These are phyloP conservation scores for Balearica regulorum DNA, from an alignment of 2,797 vertebrate genomes.

Conservation along the genomic window DNA sequence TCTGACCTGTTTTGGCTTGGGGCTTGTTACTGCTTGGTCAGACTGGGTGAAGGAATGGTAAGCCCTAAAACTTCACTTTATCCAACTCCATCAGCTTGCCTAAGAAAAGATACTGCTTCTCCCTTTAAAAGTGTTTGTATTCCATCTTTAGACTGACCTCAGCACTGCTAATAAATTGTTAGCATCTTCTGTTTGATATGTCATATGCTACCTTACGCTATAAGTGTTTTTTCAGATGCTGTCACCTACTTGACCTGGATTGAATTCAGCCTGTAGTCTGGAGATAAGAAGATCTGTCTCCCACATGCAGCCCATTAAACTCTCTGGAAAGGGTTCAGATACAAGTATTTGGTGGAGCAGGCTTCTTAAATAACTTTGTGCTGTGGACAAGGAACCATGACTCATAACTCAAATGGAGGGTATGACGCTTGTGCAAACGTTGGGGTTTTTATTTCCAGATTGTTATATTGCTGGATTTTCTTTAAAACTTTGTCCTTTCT, in stretches of 20 bases:
- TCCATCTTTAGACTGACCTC: background rate
- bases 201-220: background rate
- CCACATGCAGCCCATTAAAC: background rate
- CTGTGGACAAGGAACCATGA: background rate
- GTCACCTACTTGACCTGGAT: background rate
- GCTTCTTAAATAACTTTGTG: background rate
- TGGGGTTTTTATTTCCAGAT: background rate
- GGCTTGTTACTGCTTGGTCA: background rate
- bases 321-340: background rate
- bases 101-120: background rate
- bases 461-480: background rate
- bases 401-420: background rate
- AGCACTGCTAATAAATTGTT: background rate
- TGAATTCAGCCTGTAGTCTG: background rate
- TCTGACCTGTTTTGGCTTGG: background rate
- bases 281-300: background rate
- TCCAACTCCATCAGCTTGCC: background rate
- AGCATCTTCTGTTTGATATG: background rate
- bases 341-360: background rate
- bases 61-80: background rate
- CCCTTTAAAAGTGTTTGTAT: background rate
- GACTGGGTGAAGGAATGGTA: background rate
- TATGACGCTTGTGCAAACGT: rapidly evolving
- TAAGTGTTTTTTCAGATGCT: background rate
- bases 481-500: background rate